A percentile compares a stretch with the other conserved stretches of the same genome.
Conservation (phyloP, 2,113 vertebrate genomes). For the Henicopernis longicauda region DNA sequence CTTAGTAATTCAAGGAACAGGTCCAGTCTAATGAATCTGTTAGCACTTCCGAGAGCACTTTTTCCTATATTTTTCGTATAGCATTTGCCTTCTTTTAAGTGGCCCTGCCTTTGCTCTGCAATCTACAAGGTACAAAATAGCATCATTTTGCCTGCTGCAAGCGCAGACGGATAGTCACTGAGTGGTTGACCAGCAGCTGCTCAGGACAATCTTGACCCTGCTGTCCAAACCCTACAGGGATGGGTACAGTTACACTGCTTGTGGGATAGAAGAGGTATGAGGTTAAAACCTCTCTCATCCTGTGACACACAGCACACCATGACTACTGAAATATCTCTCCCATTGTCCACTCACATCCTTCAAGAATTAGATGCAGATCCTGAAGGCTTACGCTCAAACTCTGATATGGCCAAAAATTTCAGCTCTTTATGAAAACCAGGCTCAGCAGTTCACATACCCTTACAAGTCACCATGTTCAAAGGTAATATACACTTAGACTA, state of each 20-base stretch:
- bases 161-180: not conserved
- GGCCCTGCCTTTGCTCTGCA: not conserved
- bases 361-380: not conserved
- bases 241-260: not conserved
- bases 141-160: not conserved
- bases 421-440: not conserved
- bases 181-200: not conserved
- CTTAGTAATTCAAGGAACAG: not conserved
- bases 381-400: not conserved
- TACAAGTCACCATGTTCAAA: not conserved
- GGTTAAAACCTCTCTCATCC: not conserved
- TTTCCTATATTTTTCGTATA: not conserved
- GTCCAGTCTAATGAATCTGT: not conserved
- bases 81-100: not conserved
- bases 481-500: not conserved
- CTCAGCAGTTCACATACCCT: not conserved
- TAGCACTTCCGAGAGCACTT: not conserved
- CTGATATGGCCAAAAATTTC: not conserved
- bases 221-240: not conserved
- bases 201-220: not conserved
- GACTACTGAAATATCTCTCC: not conserved
- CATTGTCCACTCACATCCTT: not conserved
- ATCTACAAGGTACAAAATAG: not conserved
- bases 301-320: not conserved
- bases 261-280: not conserved